Evolutionary conservation across 92 coral and sea anemone species (phyloP).

Genomic region (Zoanthus sociatus): DNA sequence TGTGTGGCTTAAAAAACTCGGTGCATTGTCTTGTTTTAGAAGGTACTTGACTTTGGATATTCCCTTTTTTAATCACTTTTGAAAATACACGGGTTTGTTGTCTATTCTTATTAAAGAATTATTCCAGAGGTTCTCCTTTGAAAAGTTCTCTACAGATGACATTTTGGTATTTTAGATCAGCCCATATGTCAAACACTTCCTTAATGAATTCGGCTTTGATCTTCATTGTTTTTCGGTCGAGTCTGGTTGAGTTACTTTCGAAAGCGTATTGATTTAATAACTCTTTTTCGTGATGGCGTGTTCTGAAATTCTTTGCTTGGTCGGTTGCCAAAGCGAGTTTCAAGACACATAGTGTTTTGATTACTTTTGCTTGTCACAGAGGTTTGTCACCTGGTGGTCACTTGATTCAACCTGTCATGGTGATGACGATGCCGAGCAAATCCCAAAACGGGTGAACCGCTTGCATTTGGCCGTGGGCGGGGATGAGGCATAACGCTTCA

Average conservation of each 20-base stretch:
- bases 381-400: no score
- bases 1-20: neutral
- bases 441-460: no score
- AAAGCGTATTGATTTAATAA: neutral
- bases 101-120: neutral
- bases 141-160: neutral
- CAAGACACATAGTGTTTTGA: no score
- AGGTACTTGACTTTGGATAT: neutral
- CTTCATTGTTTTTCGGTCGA: constrained; percentile 10
- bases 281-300: no score
- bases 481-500: no score
- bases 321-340: no score
- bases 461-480: no score
- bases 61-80: constrained; percentile 3
- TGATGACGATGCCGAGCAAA: no score
- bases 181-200: constrained; percentile 13
- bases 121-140: neutral
- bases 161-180: neutral
- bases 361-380: no score
- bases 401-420: no score
- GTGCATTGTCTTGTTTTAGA: neutral
- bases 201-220: constrained; percentile 7
- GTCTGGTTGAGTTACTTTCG: constrained; percentile 22
- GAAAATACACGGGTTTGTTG: constrained; percentile 5
- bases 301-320: no score